These are phyloP conservation scores for Ibycter americanus DNA, from an alignment of 2,797 vertebrate genomes.

Conservation along the genomic window DNA sequence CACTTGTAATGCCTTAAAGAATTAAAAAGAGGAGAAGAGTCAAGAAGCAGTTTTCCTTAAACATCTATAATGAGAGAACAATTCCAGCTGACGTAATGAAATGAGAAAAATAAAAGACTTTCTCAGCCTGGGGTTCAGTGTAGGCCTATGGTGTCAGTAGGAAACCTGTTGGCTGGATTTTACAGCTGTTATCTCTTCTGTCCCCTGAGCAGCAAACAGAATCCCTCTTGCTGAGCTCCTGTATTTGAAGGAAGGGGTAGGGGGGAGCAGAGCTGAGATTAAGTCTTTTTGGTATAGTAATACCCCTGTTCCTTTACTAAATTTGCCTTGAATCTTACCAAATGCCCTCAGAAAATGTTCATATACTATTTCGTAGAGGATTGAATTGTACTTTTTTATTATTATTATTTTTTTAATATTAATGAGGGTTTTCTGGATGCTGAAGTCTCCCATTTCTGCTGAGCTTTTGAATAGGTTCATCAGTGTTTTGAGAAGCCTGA, in stretches of 20 bases:
- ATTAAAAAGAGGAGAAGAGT: background rate
- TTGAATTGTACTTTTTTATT: background rate
- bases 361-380: background rate
- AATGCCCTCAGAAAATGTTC: background rate
- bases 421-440: background rate
- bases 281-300: background rate
- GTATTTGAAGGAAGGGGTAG: background rate
- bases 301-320: background rate
- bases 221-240: background rate
- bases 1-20: background rate
- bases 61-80: background rate
- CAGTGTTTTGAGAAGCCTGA: slow-evolving; percentile 21
- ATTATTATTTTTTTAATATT: background rate
- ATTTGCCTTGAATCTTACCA: background rate
- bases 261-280: background rate
- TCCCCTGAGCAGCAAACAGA: background rate
- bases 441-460: background rate
- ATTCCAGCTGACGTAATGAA: background rate
- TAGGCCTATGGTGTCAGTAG: background rate
- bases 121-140: background rate
- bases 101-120: background rate
- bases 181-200: background rate
- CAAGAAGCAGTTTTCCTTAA: background rate
- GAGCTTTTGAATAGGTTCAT: slow-evolving; percentile 43
- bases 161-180: background rate